These are phyloP conservation scores for Cistogaster globosa DNA, from an alignment of 2,888 invertebrate species.

Conservation along the genomic window DNA sequence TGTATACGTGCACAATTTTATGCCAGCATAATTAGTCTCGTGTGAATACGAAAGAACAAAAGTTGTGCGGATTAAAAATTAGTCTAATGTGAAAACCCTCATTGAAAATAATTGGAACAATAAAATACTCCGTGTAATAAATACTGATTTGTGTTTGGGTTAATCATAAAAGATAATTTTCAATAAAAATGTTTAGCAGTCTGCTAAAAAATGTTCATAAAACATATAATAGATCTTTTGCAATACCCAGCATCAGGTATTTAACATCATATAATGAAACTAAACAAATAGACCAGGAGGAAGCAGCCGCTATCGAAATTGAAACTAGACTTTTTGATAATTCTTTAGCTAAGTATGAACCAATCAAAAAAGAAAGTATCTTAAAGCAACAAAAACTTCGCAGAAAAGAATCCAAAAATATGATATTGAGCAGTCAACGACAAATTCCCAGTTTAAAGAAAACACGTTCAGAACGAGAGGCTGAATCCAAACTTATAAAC, in stretches of 20 bases:
- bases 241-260: neutral
- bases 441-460: conserved; percentile 36
- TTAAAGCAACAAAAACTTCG: conserved; percentile 64
- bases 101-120: no score
- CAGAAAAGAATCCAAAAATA: neutral
- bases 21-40: no score
- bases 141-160: no score
- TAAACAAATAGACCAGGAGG: conserved; percentile 74
- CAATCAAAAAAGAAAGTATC: conserved; percentile 73
- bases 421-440: conserved; percentile 28
- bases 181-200: conserved; percentile 58
- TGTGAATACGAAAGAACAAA: no score
- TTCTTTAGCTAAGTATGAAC: conserved; percentile 74
- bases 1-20: no score
- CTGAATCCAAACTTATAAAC: conserved; percentile 70
- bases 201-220: conserved; percentile 38
- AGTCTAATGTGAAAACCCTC: no score
- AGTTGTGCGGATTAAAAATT: no score
- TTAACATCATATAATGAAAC: conserved; percentile 6
- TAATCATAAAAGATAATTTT: conserved; percentile 1
- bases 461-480: conserved; percentile 39
- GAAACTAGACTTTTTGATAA: conserved; percentile 78
- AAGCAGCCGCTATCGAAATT: conserved; percentile 76
- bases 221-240: neutral
- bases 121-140: no score